Conservation (phyloP, 2,113 vertebrate genomes). For the Leptocoma aspasia region DNA sequence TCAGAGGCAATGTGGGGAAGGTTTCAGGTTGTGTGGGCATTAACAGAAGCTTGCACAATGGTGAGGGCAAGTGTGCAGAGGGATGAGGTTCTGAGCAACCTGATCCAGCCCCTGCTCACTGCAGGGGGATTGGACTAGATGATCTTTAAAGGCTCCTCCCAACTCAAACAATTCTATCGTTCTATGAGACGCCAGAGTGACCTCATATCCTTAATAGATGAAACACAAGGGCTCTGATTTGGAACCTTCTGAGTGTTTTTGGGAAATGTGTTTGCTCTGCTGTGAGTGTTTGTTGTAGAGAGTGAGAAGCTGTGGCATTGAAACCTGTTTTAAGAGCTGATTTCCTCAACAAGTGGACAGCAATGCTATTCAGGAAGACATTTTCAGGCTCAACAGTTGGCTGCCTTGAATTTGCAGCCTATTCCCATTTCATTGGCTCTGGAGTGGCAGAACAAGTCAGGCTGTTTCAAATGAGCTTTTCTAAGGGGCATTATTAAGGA, state of each 20-base stretch:
- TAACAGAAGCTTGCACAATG: neutral
- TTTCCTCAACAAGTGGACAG: neutral
- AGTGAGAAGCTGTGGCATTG: neutral
- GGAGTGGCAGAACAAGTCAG: neutral
- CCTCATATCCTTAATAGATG: neutral
- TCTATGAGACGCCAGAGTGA: neutral
- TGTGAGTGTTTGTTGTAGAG: neutral
- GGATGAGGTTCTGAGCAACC: neutral
- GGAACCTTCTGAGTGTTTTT: neutral
- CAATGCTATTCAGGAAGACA: neutral
- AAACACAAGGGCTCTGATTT: neutral
- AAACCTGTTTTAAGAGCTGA: neutral
- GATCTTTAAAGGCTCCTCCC: neutral
- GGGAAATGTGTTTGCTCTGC: neutral
- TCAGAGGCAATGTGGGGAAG: neutral
- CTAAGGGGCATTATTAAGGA: neutral
- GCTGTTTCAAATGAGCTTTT: neutral
- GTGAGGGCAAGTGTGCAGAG: neutral
- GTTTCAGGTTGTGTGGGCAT: neutral
- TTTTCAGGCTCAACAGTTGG: neutral
- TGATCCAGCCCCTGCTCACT: neutral
- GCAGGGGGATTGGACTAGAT: neutral
- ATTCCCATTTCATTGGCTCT: neutral
- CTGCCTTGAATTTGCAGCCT: neutral
- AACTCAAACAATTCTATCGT: neutral